Conservation (phyloP, 1,140 invertebrate genomes). For the Hirudo medicinalis region DNA sequence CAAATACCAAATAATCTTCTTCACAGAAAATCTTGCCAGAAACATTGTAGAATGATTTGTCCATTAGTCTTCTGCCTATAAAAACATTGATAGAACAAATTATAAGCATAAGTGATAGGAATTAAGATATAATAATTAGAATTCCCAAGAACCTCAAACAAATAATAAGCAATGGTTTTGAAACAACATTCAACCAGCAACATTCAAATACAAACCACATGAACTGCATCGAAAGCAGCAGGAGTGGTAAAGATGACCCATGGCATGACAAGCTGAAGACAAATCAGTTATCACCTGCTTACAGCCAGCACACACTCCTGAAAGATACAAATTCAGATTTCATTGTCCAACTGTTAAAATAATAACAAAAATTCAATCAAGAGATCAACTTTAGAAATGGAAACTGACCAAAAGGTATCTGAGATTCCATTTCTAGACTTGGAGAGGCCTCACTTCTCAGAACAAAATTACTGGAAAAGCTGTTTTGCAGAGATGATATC, state of each 20-base stretch:
- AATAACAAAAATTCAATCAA: neutral
- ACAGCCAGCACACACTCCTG: neutral
- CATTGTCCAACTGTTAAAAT: neutral
- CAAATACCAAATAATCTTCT: constrained; percentile 80
- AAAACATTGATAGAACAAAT: neutral
- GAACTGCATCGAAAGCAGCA: constrained; percentile 96
- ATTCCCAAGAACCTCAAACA: neutral
- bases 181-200: no score
- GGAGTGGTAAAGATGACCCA: constrained; percentile 96
- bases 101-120: neutral
- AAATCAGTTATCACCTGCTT: neutral
- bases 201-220: constrained; percentile 53
- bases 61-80: constrained; percentile 62
- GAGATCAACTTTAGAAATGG: neutral
- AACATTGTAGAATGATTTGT: constrained; percentile 96
- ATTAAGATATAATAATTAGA: neutral
- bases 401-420: no score
- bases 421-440: no score
- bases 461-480: no score
- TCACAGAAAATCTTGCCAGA: constrained; percentile 93
- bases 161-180: no score
- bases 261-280: constrained; percentile 73
- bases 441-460: no score
- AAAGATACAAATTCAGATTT: neutral
- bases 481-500: no score